Evolutionary conservation across 2,797 vertebrate genomes (phyloP).

Genomic region (Xiphophorus birchmanni): DNA sequence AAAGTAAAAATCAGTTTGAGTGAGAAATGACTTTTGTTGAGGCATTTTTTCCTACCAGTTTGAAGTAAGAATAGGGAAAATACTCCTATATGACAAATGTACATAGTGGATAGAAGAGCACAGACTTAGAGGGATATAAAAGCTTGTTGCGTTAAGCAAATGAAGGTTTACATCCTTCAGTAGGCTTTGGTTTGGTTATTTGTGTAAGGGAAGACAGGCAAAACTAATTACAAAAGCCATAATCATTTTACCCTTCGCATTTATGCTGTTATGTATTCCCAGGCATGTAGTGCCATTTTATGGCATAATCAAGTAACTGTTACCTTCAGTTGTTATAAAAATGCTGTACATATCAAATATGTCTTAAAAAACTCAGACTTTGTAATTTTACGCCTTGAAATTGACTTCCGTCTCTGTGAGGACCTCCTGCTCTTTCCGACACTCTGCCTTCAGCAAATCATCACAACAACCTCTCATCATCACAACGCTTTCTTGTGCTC

Average conservation of each 20-base stretch:
- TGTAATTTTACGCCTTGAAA: no score
- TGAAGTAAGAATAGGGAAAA: neutral
- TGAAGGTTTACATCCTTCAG: neutral
- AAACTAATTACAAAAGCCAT: neutral
- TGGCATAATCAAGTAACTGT: no score
- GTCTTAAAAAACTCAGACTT: no score
- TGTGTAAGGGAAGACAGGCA: neutral
- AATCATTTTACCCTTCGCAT: neutral
- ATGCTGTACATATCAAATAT: no score
- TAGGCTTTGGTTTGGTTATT: neutral
- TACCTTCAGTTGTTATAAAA: no score
- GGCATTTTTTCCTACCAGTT: neutral
- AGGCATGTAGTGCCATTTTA: no score
- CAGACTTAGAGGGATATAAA: neutral
- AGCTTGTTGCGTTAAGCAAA: neutral
- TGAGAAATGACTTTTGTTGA: neutral
- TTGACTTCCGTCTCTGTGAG: no score
- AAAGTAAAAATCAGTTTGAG: slow-evolving; percentile 4
- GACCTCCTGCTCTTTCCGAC: no score
- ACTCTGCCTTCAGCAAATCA: no score
- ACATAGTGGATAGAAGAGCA: neutral
- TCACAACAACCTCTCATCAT: no score
- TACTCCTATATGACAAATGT: neutral
- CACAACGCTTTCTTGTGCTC: no score
- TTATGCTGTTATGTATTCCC: neutral